phyloP scores from a whole-genome alignment of 2,888 invertebrate species.

The Tribolium freemani region DNA sequence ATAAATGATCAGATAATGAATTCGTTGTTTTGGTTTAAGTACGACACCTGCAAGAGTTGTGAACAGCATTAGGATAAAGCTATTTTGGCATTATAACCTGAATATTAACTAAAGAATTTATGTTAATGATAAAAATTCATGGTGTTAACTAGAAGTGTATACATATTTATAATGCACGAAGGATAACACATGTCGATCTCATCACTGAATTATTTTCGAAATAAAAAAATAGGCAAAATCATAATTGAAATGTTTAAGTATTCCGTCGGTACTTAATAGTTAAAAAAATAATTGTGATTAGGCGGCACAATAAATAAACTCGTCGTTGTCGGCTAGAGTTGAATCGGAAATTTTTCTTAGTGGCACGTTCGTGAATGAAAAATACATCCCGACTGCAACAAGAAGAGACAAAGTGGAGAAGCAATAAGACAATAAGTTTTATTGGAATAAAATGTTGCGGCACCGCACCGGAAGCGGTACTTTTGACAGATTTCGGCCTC shows the following conservation, averaged over 20 bases:
- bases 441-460: conserved; percentile 50
- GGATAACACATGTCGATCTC: not conserved
- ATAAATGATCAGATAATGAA: not conserved
- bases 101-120: not conserved
- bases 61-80: conserved; percentile 6
- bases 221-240: not conserved
- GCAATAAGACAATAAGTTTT: conserved; percentile 52
- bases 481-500: conserved; percentile 66
- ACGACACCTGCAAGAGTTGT: not conserved
- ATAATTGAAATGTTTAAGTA: conserved; percentile 11
- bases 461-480: conserved; percentile 63
- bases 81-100: not conserved
- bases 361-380: conserved; percentile 35
- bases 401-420: conserved; percentile 36
- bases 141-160: not conserved
- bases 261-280: not conserved
- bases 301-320: conserved; percentile 33
- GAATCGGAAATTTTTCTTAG: conserved; percentile 22
- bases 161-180: not conserved
- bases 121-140: not conserved
- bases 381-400: conserved; percentile 33
- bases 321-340: conserved; percentile 6
- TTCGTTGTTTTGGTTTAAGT: not conserved
- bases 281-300: conserved; percentile 14
- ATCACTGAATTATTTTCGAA: not conserved